These are phyloP conservation scores for Drosophila sp. DNA, from an alignment of 1,140 invertebrate species.

Conservation along the genomic window DNA sequence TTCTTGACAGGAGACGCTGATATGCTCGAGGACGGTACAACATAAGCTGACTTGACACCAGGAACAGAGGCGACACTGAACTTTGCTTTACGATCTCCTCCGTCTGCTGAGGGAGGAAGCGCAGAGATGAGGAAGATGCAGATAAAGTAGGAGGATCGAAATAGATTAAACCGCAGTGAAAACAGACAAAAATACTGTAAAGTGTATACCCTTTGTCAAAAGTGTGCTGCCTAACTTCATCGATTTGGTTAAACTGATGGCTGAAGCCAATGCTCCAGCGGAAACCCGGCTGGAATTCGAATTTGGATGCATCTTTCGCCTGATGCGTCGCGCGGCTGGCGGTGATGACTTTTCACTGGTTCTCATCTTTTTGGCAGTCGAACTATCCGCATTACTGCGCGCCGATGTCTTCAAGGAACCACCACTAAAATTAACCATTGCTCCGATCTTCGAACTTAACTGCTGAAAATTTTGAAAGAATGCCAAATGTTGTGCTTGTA, in stretches of 20 bases:
- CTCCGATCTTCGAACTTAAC: conserved; percentile 46
- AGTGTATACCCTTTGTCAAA: conserved; percentile 55
- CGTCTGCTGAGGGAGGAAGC: conserved; percentile 28
- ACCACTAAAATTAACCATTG: conserved; percentile 37
- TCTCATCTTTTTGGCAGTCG: not conserved
- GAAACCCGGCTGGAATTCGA: not conserved
- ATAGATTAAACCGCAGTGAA: conserved; percentile 27
- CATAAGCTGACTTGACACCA: conserved; percentile 36
- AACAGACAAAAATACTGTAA: not conserved
- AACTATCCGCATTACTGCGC: not conserved
- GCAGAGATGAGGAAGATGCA: conserved; percentile 21
- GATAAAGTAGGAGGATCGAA: conserved; percentile 24
- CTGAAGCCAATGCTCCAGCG: conserved; percentile 18
- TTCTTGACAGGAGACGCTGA: conserved; percentile 39
- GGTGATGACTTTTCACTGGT: not conserved
- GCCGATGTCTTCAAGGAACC: conserved; percentile 6
- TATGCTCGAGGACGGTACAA: conserved; percentile 16
- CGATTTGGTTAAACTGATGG: not conserved
- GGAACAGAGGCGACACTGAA: conserved; percentile 5
- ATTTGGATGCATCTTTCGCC: conserved; percentile 8
- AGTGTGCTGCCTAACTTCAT: conserved; percentile 16
- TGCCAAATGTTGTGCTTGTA: not conserved
- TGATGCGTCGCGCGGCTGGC: not conserved
- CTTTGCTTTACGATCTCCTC: conserved; percentile 8
- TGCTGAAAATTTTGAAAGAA: conserved; percentile 21